These are phyloP conservation scores for Piaya cayana DNA, from an alignment of 2,113 vertebrate genomes.

Conservation along the genomic window DNA sequence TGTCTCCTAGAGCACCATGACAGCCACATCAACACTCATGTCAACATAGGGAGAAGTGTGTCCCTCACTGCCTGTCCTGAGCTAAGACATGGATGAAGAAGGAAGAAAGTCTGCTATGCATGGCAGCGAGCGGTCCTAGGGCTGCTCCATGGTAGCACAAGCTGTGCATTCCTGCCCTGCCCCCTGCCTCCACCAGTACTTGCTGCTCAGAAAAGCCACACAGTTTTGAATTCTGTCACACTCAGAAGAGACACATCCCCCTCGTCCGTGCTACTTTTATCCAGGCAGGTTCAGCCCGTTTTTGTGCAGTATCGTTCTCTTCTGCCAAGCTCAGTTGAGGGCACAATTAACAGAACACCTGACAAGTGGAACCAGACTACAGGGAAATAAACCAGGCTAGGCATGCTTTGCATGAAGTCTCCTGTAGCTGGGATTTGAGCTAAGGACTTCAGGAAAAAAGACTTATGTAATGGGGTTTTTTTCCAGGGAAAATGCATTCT, in stretches of 20 bases:
- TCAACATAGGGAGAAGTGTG: rapidly evolving
- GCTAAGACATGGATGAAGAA: neutral
- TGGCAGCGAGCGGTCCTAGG: neutral
- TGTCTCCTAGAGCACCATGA: neutral
- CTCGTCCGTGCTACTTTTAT: rapidly evolving
- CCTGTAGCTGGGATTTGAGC: neutral
- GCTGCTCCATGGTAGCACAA: neutral
- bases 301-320: neutral
- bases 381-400: neutral
- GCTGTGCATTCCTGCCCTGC: neutral
- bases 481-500: neutral
- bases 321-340: neutral
- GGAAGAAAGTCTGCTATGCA: neutral
- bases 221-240: neutral
- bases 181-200: neutral
- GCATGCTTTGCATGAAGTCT: neutral
- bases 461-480: neutral
- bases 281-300: neutral
- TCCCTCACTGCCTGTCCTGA: neutral
- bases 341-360: neutral
- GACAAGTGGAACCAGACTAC: neutral
- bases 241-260: neutral
- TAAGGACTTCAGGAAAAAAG: neutral
- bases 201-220: neutral
- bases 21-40: neutral